phyloP scores from a whole-genome alignment of 2,888 invertebrate species.

The Leucozona laternaria region DNA sequence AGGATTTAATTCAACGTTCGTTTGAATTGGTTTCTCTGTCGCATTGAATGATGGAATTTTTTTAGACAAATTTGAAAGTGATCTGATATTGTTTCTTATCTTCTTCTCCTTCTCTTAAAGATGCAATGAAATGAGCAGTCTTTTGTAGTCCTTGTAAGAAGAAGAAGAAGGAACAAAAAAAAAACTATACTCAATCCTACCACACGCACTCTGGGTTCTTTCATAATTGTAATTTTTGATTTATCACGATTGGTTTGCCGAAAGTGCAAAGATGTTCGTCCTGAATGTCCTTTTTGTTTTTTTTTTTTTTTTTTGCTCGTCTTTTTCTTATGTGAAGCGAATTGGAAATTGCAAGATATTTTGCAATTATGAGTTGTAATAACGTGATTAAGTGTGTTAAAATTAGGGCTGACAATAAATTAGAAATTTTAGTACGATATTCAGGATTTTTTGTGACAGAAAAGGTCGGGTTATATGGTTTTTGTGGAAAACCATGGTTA shows the following conservation, averaged over 20 bases:
- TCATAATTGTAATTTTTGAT: slow-evolving; percentile 70
- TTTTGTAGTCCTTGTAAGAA: slow-evolving; percentile 13
- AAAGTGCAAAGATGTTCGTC: slow-evolving; percentile 30
- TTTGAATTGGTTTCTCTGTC: slow-evolving; percentile 61
- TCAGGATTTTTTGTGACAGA: slow-evolving; percentile 8
- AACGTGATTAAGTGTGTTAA: slow-evolving; percentile 55
- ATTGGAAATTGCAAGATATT: slow-evolving; percentile 53
- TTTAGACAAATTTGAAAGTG: slow-evolving; percentile 65
- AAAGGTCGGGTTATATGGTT: slow-evolving; percentile 32
- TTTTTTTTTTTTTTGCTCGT: background rate
- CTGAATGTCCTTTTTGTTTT: slow-evolving; percentile 43
- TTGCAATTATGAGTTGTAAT: slow-evolving; percentile 57
- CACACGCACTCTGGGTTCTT: slow-evolving; percentile 35
- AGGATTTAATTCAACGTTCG: slow-evolving; percentile 64
- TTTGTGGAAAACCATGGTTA: slow-evolving; percentile 24
- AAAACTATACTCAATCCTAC: background rate
- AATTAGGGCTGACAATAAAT: slow-evolving; percentile 53
- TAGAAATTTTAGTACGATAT: slow-evolving; percentile 18
- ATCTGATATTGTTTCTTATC: slow-evolving; percentile 49
- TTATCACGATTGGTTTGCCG: slow-evolving; percentile 49
- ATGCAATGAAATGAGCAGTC: slow-evolving; percentile 64
- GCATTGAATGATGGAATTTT: background rate
- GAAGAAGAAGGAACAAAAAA: background rate
- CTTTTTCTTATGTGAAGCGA: slow-evolving; percentile 34
- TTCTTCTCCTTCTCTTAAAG: background rate